These are phyloP conservation scores for Hyperoplus immaculatus DNA, from an alignment of 2,797 vertebrate genomes.

Conservation along the genomic window DNA sequence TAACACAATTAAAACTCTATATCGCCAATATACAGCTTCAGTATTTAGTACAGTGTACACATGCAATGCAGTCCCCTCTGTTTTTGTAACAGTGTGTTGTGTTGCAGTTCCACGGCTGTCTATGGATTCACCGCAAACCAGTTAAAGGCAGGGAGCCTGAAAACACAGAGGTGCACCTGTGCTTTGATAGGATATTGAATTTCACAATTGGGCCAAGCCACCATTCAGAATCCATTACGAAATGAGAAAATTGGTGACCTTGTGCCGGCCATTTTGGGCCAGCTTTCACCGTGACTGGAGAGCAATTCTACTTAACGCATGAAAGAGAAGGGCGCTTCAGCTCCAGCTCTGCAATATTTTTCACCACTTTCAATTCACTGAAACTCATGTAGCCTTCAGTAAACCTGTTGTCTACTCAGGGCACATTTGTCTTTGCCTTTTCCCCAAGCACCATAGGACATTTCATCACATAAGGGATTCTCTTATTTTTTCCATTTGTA, in stretches of 20 bases:
- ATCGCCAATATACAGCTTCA: background rate
- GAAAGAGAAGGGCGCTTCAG: conserved; percentile 15
- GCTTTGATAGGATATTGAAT: conserved; percentile 52
- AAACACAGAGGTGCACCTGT: conserved; percentile 18
- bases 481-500: conserved; percentile 17
- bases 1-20: background rate
- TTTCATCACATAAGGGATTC: conserved; percentile 31
- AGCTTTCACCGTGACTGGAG: conserved; percentile 27
- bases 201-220: conserved; percentile 43
- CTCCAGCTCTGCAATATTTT: conserved; percentile 1
- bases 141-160: conserved; percentile 26
- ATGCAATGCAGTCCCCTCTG: background rate
- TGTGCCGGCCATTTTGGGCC: conserved; percentile 9
- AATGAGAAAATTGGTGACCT: conserved; percentile 52
- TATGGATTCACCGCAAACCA: conserved; percentile 20
- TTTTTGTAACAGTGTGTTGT: background rate
- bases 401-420: conserved; percentile 5
- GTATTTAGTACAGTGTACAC: background rate
- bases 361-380: conserved; percentile 16
- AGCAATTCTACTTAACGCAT: conserved; percentile 32
- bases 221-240: conserved; percentile 48
- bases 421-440: conserved; percentile 27
- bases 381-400: conserved; percentile 20
- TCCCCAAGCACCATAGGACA: conserved; percentile 23
- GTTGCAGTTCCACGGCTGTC: conserved; percentile 9